phyloP scores from a whole-genome alignment of 2,888 invertebrate species.

The Troides helena region DNA sequence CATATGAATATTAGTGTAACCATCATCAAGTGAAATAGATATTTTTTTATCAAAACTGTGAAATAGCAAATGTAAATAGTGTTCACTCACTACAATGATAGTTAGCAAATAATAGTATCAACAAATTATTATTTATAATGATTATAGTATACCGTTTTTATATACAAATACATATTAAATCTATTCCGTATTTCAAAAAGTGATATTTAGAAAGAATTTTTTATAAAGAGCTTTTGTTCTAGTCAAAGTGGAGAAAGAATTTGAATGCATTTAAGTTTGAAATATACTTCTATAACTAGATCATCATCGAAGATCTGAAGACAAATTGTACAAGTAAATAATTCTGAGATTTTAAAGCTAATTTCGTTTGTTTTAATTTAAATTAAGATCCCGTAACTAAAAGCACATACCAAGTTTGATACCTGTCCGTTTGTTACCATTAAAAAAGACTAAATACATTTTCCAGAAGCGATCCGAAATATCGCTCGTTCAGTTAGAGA shows the following conservation, averaged over 20 bases:
- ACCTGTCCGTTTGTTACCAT: constrained; percentile 18
- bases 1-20: background rate
- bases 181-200: no score
- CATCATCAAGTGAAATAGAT: background rate
- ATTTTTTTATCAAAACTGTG: no score
- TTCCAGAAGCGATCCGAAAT: constrained; percentile 25
- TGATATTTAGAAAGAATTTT: no score
- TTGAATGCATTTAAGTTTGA: background rate
- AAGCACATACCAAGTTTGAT: constrained; percentile 10
- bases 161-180: no score
- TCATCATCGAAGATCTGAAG: background rate
- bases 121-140: no score
- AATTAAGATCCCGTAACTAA: constrained; percentile 12
- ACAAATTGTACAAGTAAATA: background rate
- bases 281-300: background rate
- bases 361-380: background rate
- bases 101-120: no score
- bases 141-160: no score
- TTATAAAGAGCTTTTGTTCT: no score
- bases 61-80: no score
- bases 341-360: background rate
- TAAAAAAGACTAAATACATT: constrained; percentile 26
- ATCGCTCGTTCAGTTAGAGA: constrained; percentile 18
- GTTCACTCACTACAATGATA: no score
- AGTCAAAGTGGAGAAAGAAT: no score